Conservation (phyloP, 2,113 vertebrate genomes). For the Bubo bubo region DNA sequence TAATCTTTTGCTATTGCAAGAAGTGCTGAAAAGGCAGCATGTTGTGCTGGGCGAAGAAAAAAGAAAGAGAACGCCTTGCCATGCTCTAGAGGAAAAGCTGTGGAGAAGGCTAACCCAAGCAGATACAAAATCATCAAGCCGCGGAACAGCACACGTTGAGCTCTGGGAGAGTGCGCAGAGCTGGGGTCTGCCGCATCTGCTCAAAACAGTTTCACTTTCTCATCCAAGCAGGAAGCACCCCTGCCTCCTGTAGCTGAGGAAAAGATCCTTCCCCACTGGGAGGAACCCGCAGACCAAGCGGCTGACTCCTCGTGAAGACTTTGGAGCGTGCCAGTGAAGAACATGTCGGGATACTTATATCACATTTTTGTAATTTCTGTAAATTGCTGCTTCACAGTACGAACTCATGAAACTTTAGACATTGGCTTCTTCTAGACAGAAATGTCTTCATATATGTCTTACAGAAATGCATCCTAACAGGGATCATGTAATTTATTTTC, state of each 20-base stretch:
- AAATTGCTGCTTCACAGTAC: not conserved
- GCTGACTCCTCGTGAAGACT: not conserved
- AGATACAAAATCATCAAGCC: not conserved
- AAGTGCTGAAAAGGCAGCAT: not conserved
- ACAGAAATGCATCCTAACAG: not conserved
- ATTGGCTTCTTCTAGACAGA: not conserved
- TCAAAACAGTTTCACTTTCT: not conserved
- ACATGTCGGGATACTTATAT: not conserved
- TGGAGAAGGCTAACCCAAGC: not conserved
- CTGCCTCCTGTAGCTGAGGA: not conserved
- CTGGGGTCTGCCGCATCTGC: not conserved
- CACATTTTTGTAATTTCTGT: not conserved
- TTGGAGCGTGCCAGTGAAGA: not conserved
- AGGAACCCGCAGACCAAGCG: rapidly evolving
- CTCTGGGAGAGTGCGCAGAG: not conserved
- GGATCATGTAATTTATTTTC: not conserved
- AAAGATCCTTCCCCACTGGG: not conserved
- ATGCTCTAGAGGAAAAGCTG: not conserved
- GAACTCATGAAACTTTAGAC: not conserved
- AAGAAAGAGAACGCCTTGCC: not conserved
- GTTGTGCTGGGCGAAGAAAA: not conserved
- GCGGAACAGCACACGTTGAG: not conserved
- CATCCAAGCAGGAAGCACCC: not conserved
- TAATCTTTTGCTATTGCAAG: not conserved
- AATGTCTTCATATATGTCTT: not conserved